Conservation (phyloP, 2,113 vertebrate species). For the Cinclus cinclus region DNA sequence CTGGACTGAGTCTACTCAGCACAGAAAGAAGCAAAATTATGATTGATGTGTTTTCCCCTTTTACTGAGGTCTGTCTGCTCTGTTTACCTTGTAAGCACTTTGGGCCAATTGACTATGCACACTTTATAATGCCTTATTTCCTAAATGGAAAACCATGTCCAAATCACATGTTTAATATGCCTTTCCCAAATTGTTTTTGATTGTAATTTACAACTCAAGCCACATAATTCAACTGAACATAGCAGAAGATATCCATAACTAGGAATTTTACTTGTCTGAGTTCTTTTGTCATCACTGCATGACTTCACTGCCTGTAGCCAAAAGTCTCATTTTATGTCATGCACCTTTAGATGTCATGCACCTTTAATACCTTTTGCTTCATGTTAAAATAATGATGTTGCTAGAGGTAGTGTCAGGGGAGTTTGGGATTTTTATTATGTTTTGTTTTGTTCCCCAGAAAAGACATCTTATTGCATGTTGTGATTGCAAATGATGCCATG, state of each 20-base stretch:
- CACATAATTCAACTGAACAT: neutral
- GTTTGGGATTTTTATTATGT: neutral
- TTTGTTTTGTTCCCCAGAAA: neutral
- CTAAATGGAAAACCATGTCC: slow-evolving; percentile 12
- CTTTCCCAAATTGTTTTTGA: slow-evolving; percentile 11
- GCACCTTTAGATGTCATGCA: neutral
- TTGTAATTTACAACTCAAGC: neutral
- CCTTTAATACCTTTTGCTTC: neutral
- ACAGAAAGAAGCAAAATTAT: neutral
- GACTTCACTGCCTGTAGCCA: neutral
- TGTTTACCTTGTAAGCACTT: slow-evolving; percentile 6
- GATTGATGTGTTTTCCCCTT: neutral
- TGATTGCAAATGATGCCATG: neutral
- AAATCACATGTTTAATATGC: neutral
- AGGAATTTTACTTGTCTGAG: neutral
- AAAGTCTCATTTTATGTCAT: neutral
- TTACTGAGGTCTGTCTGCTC: neutral
- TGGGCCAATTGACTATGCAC: neutral
- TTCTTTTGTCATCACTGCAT: neutral
- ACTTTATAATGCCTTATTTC: neutral
- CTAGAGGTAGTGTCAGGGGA: neutral
- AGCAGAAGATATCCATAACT: neutral
- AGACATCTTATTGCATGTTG: neutral
- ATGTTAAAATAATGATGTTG: neutral
- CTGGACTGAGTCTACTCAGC: neutral